Conservation (phyloP, 2,888 invertebrate genomes). For the Diarsia dahlii region DNA sequence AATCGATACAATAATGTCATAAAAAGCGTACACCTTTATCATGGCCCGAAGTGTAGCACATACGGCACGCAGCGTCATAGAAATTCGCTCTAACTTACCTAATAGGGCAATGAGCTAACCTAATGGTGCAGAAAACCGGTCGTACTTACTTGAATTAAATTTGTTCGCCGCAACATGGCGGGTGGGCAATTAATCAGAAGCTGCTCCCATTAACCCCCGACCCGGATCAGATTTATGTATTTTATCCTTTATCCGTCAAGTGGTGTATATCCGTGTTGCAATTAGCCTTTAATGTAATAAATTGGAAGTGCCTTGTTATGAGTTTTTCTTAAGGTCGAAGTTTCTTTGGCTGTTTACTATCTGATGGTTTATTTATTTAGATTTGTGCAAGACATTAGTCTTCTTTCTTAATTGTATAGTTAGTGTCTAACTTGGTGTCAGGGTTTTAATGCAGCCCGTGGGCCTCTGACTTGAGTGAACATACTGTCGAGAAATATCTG, state of each 20-base stretch:
- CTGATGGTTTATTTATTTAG: background rate
- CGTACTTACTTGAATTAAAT: constrained; percentile 71
- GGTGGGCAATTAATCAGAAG: constrained; percentile 70
- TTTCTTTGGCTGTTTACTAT: background rate
- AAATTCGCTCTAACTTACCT: constrained; percentile 61
- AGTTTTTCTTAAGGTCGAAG: background rate
- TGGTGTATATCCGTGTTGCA: constrained; percentile 48
- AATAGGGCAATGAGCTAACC: constrained; percentile 64
- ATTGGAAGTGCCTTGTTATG: constrained; percentile 5
- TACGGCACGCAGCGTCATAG: constrained; percentile 55
- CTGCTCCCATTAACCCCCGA: constrained; percentile 55
- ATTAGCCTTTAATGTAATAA: constrained; percentile 18
- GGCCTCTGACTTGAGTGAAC: too few relatives aligned
- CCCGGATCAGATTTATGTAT: constrained; percentile 65
- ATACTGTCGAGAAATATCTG: too few relatives aligned
- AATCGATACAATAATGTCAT: background rate
- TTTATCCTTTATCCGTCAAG: constrained; percentile 58
- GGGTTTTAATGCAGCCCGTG: too few relatives aligned
- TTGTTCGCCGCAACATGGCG: constrained; percentile 65
- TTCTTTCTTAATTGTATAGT: too few relatives aligned
- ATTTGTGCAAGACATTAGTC: background rate
- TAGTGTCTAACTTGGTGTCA: too few relatives aligned
- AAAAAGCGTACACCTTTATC: background rate
- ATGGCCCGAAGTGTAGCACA: constrained; percentile 40
- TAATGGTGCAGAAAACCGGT: constrained; percentile 74